Evolutionary conservation across 2,888 invertebrate genomes (phyloP).

Genomic region (Agrochola macilenta): DNA sequence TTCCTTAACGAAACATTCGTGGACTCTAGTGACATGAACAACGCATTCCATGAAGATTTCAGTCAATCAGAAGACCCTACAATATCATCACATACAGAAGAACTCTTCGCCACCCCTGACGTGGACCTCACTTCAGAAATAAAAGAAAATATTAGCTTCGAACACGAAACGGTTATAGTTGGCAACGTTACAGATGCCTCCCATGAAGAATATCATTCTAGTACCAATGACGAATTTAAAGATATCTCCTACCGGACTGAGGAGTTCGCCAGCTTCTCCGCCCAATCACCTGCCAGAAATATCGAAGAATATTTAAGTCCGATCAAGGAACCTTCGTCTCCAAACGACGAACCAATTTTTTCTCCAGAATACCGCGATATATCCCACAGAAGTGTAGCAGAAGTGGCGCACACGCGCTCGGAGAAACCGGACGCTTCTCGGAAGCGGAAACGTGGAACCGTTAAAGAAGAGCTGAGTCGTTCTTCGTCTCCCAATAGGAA

Average conservation of each 20-base stretch:
- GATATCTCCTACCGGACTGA: conserved; percentile 36
- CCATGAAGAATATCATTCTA: conserved; percentile 26
- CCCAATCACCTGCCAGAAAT: conserved; percentile 19
- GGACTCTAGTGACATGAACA: conserved; percentile 78
- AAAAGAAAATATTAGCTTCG: conserved; percentile 38
- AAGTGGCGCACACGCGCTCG: not conserved
- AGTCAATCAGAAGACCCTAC: conserved; percentile 53
- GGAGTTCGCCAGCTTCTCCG: conserved; percentile 39
- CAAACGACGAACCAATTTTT: conserved; percentile 40
- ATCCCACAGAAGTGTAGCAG: conserved; percentile 7
- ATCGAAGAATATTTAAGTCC: conserved; percentile 46
- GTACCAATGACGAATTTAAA: conserved; percentile 43
- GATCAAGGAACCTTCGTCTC: conserved; percentile 32
- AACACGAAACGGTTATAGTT: conserved; percentile 10
- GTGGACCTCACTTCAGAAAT: conserved; percentile 44
- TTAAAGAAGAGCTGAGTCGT: conserved; percentile 45
- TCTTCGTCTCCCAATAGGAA: conserved; percentile 77
- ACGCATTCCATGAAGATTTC: conserved; percentile 80
- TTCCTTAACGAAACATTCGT: conserved; percentile 66
- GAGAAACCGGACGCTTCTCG: not conserved
- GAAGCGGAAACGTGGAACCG: conserved; percentile 19
- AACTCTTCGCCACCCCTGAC: conserved; percentile 49
- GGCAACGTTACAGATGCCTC: conserved; percentile 17
- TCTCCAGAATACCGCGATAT: conserved; percentile 51
- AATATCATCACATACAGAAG: conserved; percentile 49